Percentiles rank a stretch among this genome's conserved stretches.
phyloP scores from a whole-genome alignment of 2,888 invertebrate species.

The Melanotus villosus region DNA sequence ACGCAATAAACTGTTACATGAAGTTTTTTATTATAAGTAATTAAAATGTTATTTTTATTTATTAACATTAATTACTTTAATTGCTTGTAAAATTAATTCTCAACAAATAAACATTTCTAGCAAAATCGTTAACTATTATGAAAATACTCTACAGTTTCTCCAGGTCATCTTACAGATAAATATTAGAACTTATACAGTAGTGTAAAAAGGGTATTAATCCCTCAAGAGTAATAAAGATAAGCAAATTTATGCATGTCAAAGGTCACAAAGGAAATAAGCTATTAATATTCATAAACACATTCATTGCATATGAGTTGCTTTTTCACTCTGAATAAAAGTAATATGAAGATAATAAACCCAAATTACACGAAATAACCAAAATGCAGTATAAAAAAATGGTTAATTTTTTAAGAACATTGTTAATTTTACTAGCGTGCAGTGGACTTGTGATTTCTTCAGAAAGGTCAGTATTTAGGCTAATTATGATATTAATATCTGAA shows the following conservation, averaged over 20 bases:
- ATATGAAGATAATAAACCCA: neutral
- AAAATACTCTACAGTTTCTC: too few species aligned
- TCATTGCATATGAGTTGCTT: conserved; percentile 34
- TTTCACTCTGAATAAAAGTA: conserved; percentile 13
- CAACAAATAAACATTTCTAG: too few species aligned
- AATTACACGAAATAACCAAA: too few species aligned
- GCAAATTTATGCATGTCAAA: conserved; percentile 41
- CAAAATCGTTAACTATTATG: too few species aligned
- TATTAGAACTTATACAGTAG: neutral
- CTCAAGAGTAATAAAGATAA: conserved; percentile 33
- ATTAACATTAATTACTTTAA: too few species aligned
- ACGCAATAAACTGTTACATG: too few species aligned
- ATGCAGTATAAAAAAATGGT: conserved; percentile 23
- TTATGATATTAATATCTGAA: neutral
- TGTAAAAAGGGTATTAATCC: conserved; percentile 38
- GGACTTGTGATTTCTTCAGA: conserved; percentile 9
- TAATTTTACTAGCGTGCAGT: conserved; percentile 8
- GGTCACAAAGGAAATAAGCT: conserved; percentile 43
- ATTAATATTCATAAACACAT: conserved; percentile 37
- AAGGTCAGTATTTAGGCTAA: conserved; percentile 32
- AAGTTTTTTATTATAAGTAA: too few species aligned
- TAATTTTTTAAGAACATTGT: neutral
- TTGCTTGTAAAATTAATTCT: too few species aligned
- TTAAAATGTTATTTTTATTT: too few species aligned
- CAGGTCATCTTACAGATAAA: too few species aligned